Base-by-base conservation (phyloP, 2,888 invertebrate genomes). In the Diplazon laetatorius region DNA sequence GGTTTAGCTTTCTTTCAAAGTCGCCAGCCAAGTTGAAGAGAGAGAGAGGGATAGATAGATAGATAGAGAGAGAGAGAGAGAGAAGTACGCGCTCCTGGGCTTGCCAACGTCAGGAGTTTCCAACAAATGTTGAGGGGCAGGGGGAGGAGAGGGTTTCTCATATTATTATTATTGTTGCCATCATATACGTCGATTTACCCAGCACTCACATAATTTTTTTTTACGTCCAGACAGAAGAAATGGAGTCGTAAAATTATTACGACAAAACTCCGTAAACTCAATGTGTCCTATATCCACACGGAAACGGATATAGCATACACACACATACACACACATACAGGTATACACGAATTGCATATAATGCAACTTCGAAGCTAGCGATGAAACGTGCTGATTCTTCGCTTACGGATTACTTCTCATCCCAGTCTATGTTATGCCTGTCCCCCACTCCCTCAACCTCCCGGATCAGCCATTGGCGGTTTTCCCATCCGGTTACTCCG, bases 91-190 rank as follows among this genome's bases (percentile, higher is more conserved):
- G 39, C 57, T 57, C 25, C 35, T 57, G 52, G 22, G 30, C 66
- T 60, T 75, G 70, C 70, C 65, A 71, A 70, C 66, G 78, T 71
- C 70, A 66, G 70, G 65, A 75, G 60, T 78, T 78, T 78, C 46
- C 52, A 78, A 66, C 74, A 70, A 16, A 14, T 44, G 37, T 59
- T n/a, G 8, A 16, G 42, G 20, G 18, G n/a, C n/a, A n/a, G n/a
- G n/a, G n/a, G n/a, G n/a, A n/a, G n/a, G n/a, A n/a, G n/a, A n/a
- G n/a, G n/a, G n/a, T n/a, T 12, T 65, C 35, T 35, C 37, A 8
- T 48, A 65, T 50, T 50, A 35, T 50, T 48, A 46, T 46, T 22
- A 22, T 50, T 50, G 20, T 22, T 22, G 20, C 48, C 50, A 50
- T 22, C 12, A 50, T 50, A 62, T 46, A 9, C 46, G 16, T 46